These are phyloP conservation scores for Chrysocyon brachyurus DNA, from an alignment of 2,797 vertebrate genomes.

Conservation along the genomic window DNA sequence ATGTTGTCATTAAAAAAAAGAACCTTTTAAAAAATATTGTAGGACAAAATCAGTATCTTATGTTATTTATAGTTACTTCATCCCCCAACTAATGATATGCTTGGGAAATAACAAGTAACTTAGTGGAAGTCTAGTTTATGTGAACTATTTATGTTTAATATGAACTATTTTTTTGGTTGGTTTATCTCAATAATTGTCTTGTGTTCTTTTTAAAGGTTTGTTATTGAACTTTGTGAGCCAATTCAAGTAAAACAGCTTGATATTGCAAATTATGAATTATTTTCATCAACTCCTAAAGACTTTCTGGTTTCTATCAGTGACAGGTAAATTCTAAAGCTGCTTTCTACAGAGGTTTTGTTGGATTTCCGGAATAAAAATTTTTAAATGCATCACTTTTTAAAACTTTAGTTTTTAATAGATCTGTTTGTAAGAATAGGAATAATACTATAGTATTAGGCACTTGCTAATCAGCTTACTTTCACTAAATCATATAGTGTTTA, in stretches of 20 bases:
- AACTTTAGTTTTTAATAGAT: constrained; percentile 56
- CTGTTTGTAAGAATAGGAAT: constrained; percentile 35
- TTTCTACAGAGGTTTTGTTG: constrained; percentile 28
- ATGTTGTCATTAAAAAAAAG: background rate
- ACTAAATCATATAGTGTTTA: constrained; percentile 28
- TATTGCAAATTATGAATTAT: constrained; percentile 99
- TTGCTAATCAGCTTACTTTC: constrained; percentile 32
- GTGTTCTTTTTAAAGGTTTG: constrained; percentile 92
- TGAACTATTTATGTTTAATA: constrained; percentile 1
- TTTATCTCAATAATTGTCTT: constrained; percentile 49
- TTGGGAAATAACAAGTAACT: background rate
- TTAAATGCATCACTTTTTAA: constrained; percentile 14
- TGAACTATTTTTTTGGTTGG: background rate
- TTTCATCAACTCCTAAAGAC: constrained; percentile 99
- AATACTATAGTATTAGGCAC: background rate
- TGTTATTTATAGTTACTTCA: background rate
- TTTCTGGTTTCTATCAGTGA: constrained; percentile 99
- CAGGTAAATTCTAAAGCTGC: constrained; percentile 90
- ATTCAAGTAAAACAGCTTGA: constrained; percentile 99
- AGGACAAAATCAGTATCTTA: background rate
- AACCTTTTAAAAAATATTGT: background rate
- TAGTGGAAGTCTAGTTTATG: constrained; percentile 5
- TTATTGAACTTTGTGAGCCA: constrained; percentile 99
- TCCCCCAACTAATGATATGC: background rate
- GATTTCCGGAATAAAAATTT: constrained; percentile 42